phyloP scores from a whole-genome alignment of 1,140 invertebrate species.

The Magallana ariakensis region DNA sequence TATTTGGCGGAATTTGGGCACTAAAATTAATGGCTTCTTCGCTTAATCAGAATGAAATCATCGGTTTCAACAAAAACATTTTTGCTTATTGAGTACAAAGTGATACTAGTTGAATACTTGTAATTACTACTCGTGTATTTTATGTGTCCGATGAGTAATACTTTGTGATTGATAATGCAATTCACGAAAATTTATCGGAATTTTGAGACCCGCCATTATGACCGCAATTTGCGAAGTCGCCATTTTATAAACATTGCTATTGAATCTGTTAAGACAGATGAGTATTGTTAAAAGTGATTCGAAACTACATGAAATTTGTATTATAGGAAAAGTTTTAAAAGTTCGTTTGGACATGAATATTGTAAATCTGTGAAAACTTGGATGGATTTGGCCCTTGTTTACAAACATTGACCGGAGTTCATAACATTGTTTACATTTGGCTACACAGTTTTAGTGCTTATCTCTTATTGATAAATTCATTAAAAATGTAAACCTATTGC shows the following conservation, averaged over 20 bases:
- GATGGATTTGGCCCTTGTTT: background rate
- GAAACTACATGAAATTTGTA: too few relatives aligned
- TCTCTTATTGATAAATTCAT: too few relatives aligned
- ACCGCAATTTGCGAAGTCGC: conserved; percentile 54
- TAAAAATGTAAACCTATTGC: background rate
- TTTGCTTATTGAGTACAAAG: background rate
- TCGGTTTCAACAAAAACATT: background rate
- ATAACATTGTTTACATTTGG: background rate
- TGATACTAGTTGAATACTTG: background rate
- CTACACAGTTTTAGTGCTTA: background rate
- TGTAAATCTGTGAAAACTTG: too few relatives aligned
- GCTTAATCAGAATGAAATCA: conserved; percentile 48
- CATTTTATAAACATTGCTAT: conserved; percentile 53
- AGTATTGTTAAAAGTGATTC: too few relatives aligned
- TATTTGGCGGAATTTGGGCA: conserved; percentile 41
- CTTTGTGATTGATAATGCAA: background rate
- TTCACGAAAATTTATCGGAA: conserved; percentile 23
- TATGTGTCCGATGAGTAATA: background rate
- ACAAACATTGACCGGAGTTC: background rate
- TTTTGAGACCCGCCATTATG: conserved; percentile 51
- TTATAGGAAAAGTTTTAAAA: too few relatives aligned
- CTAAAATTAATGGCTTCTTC: conserved; percentile 39
- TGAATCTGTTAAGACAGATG: background rate
- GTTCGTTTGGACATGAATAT: too few relatives aligned
- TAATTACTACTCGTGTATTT: background rate